Base-by-base conservation (phyloP, 2,888 invertebrate genomes). In the Thera obeliscata region DNA sequence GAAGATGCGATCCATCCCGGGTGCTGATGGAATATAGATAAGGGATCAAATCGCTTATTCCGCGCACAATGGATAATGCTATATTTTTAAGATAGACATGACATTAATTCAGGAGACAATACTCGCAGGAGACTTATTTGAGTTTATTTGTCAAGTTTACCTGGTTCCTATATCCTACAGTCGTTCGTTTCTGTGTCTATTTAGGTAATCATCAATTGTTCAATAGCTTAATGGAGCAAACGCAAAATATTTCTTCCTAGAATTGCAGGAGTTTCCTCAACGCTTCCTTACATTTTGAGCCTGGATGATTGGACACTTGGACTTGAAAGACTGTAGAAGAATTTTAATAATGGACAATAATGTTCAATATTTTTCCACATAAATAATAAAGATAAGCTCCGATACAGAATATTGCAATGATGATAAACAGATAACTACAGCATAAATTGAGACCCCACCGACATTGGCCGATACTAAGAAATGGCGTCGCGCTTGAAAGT, bases 401-500 rank as follows among this genome's bases (percentile, higher is more conserved):
- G 64, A 66, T 70, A 71, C 8, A 35, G 12, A 2, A 64, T 71
- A 71, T 64, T 56, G 56, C 67, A 62, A 43, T 36, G 64, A 65
- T 69, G 64, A 56, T 12, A 75, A 76, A 73, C 75, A 74, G 54
- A 48, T n/a, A 64, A 56, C 67, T 52, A 62, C 9, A 41, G 68
- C 77, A 77, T 74, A 75, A 43, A 43, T 72, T 22, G 52, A 56
- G 54, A 74, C 73, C 71, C 66, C 70, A 59, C 61, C n/a, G 35
- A 49, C n/a, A 35, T 6, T 1, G 0, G 3, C 38, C 50, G 50
- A 12, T 38, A 59, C 71, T 56, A 74, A 64, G 66, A 58, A 43
- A 83, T 82, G 82, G 61, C 67, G 61, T 73, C 76, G 64, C 66
- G 66, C 8, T 57, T 75, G 50, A 82, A 77, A 63, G 74, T 73